Evolutionary conservation across 1,140 invertebrate genomes (phyloP), one percentile per base, ranked within the genome.

Genomic region (Trissolcus basalis): DNA sequence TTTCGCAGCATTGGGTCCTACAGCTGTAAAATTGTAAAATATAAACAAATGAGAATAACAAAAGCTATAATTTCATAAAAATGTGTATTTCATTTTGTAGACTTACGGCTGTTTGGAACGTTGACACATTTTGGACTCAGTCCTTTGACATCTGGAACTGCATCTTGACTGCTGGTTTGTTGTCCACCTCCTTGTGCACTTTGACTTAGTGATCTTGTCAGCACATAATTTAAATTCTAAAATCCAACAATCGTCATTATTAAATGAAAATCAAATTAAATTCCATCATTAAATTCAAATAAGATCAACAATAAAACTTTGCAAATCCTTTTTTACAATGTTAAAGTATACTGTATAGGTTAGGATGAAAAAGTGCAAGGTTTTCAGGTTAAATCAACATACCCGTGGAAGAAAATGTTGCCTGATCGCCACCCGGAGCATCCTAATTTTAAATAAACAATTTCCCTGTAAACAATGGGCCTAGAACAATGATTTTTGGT

Each of bases 1-100:
- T 82, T 95, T 94, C 0, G 91, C 89, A 33, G 94, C 94, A 41
- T 92, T 92, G 39, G 94, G 94, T 54, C 95, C 92, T 3, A 92
- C 90, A 86, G 85, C 80, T 87, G 67, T 27, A 81, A 81, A 39
- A 39, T 39, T 35, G 33, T 6, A 35, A 35, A 11, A 43, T 27
- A 45, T 32, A 63, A 49, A 47, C 4, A 70, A 56, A 27, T 49
- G 11, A 15, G 4, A n/a, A n/a, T 48, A 48, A 16, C 16, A 16
- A 48, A 6, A 27, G 2, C 19, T 27, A n/a, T n/a, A 27, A 27
- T 27, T 27, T 27, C 19, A 27, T n/a, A n/a, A n/a, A n/a, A n/a
- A n/a, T n/a, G n/a, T n/a, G n/a, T n/a, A 27, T 27, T 27, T 27
- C 6, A 27, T 33, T 60, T 0, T 33, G 5, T 36, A n/a, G 44